Evolutionary conservation across 2,113 vertebrate genomes (phyloP).

Genomic region (Carettochelys insculpta): DNA sequence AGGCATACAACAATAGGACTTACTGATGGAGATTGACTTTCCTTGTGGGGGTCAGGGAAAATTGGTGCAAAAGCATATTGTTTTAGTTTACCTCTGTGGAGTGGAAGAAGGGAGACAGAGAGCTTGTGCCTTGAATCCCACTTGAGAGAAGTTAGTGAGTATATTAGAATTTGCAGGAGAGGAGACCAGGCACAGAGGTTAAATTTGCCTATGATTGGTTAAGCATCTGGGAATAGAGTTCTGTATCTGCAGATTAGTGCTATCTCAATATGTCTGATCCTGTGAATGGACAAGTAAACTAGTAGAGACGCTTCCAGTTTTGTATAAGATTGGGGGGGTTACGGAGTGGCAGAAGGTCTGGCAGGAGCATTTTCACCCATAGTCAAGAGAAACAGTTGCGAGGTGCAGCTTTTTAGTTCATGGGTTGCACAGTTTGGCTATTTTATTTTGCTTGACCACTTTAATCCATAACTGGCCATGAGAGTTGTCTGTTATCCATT

Average conservation of each 20-base stretch:
- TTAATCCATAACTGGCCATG: rapidly evolving
- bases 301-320: background rate
- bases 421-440: background rate
- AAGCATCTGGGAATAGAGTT: background rate
- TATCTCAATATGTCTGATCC: background rate
- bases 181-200: background rate
- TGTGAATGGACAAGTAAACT: background rate
- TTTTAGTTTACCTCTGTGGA: rapidly evolving
- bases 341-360: background rate
- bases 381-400: background rate
- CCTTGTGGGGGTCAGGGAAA: background rate
- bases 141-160: background rate
- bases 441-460: background rate
- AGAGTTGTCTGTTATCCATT: background rate
- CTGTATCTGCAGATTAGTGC: background rate
- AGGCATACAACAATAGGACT: background rate
- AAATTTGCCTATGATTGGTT: background rate
- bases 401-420: background rate
- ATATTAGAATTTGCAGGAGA: background rate
- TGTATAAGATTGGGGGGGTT: rapidly evolving
- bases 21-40: background rate
- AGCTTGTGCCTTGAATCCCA: rapidly evolving
- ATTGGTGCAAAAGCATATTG: background rate
- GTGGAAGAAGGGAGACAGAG: background rate
- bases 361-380: rapidly evolving